A percentile compares a stretch with the other conserved stretches of the same genome.
These are phyloP conservation scores for Acanthopagrus latus DNA, from an alignment of 2,797 vertebrate species.

Conservation along the genomic window DNA sequence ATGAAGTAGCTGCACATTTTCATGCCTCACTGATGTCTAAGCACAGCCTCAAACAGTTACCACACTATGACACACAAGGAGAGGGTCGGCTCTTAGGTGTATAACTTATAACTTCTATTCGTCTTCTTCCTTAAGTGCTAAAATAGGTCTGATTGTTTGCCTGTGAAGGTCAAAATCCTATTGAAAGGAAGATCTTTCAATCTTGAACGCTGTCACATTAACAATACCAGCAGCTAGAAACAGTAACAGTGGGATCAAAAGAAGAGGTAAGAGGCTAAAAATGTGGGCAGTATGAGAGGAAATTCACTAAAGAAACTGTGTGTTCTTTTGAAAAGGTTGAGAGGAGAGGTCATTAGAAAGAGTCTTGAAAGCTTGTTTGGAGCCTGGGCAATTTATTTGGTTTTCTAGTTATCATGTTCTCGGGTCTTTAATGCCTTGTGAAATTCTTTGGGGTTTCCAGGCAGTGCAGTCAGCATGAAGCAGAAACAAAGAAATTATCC, in stretches of 20 bases:
- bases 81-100: background rate
- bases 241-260: background rate
- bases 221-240: background rate
- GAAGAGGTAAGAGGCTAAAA: background rate
- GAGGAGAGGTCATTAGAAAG: conserved; percentile 48
- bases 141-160: background rate
- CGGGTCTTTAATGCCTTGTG: conserved; percentile 62
- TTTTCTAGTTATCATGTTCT: conserved; percentile 67
- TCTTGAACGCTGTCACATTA: background rate
- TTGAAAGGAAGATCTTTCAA: background rate
- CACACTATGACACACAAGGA: background rate
- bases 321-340: conserved; percentile 35
- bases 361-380: conserved; percentile 42
- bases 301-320: conserved; percentile 9
- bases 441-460: conserved; percentile 76
- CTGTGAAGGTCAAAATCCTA: background rate
- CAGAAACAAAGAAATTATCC: conserved; percentile 82
- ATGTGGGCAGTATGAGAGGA: background rate
- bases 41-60: background rate
- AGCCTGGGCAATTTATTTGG: conserved; percentile 64
- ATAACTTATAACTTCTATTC: background rate
- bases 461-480: conserved; percentile 77
- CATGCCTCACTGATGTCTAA: background rate
- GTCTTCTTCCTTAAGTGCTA: background rate
- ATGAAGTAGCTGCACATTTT: too few species aligned